A percentile compares a stretch with the other conserved stretches of the same genome.
Evolutionary conservation across 2,113 vertebrate species (phyloP).

Genomic region (Apaloderma vittatum): DNA sequence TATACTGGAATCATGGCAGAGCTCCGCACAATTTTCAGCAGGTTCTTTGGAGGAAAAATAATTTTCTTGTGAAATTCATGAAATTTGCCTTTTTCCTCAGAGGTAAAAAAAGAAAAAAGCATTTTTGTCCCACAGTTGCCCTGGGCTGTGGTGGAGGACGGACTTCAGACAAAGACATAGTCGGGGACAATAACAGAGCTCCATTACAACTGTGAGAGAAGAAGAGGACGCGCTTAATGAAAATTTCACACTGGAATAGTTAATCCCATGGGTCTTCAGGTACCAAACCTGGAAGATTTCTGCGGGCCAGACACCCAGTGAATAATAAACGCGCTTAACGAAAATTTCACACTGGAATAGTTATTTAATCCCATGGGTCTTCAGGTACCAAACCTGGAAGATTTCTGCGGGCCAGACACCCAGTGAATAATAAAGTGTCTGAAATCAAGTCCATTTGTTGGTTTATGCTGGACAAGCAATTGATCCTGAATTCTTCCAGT

Average conservation of each 20-base stretch:
- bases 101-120: background rate
- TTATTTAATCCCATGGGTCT: background rate
- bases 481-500: background rate
- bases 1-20: background rate
- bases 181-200: background rate
- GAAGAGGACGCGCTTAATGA: background rate
- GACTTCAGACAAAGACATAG: background rate
- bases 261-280: background rate
- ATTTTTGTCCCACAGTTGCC: background rate
- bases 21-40: background rate
- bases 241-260: background rate
- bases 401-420: background rate
- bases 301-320: background rate
- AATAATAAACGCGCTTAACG: background rate
- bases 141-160: background rate
- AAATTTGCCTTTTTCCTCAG: background rate
- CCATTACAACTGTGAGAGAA: background rate
- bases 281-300: background rate
- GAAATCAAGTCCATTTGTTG: background rate
- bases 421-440: background rate
- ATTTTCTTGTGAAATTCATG: background rate
- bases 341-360: background rate
- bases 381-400: background rate
- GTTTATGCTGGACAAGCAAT: background rate
- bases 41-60: background rate